Evolutionary conservation across 2,888 invertebrate species (phyloP).

Genomic region (Tinea trinotella): DNA sequence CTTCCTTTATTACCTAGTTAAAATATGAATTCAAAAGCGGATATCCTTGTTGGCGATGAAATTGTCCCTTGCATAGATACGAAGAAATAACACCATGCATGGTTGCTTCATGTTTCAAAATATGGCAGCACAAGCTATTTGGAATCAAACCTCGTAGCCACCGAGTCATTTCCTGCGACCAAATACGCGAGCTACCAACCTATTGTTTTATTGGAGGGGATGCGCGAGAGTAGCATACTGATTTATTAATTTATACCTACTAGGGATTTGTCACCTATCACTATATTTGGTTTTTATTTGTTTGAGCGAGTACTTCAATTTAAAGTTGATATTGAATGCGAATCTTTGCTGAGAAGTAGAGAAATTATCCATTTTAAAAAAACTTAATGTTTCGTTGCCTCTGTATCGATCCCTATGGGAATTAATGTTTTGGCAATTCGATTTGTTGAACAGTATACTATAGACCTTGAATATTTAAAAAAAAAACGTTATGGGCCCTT

Average conservation of each 20-base stretch:
- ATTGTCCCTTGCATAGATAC: conserved; percentile 3
- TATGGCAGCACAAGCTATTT: conserved; percentile 49
- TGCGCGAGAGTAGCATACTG: not conserved
- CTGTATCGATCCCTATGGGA: no score
- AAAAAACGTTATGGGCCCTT: no score
- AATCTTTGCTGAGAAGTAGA: no score
- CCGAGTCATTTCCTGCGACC: conserved; percentile 53
- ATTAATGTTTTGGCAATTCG: no score
- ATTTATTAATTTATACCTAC: conserved; percentile 1
- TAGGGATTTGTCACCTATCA: not conserved
- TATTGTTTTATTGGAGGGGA: conserved; percentile 41
- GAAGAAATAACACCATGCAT: conserved; percentile 19
- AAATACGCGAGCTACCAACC: conserved; percentile 61
- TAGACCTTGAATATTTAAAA: no score
- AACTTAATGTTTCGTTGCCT: no score
- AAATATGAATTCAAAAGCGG: conserved; percentile 3
- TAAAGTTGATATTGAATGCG: no score
- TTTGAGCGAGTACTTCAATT: no score
- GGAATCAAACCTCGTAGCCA: conserved; percentile 50
- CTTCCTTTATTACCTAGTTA: not conserved
- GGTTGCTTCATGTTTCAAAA: conserved; percentile 26
- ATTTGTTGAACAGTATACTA: no score
- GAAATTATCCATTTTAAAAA: no score
- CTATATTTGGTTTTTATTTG: not conserved
- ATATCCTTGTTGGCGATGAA: not conserved